Evolutionary conservation across 2,113 vertebrate genomes (phyloP), one percentile per base, ranked within the genome.

Genomic region (Promerops cafer): DNA sequence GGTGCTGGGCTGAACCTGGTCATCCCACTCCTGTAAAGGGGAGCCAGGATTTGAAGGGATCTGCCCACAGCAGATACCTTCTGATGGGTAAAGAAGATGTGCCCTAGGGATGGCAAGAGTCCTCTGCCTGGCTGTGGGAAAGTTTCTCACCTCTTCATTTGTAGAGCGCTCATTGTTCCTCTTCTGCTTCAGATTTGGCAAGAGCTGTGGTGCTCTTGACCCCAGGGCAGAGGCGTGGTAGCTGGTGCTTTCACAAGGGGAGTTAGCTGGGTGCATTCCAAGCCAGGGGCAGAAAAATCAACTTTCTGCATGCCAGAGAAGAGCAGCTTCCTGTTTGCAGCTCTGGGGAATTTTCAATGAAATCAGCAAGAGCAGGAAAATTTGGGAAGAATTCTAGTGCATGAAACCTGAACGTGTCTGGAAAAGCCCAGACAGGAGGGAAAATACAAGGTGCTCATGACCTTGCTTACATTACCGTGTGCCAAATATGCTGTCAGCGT

Each of bases 341-440:
- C 56, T 59, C 33, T 16, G 26, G 54, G 64, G 80, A 92, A 61
- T 50, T 93, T 80, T 92, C 11, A 2, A 6, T 59, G 16, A 81
- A 86, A 77, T 70, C 45, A 89, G 42, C 23, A 78, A 89, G 35
- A 71, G 35, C 60, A 75, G 76, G 64, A 84, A 91, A 84, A 81
- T 70, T 27, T 59, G 27, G 52, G 64, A 94, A 75, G 60, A 39
- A 9, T 84, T 63, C 31, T 78, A 72, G 87, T 52, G 6, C 23
- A 13, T 42, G 69, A 82, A 94, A 91, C 68, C 33, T 37, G 50
- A 75, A 87, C 27, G 15, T 64, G 65, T 75, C 87, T 87, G 30
- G 39, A 79, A 72, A 90, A 90, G 82, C 71, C 45, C 45, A 72
- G 82, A 65, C 50, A 79, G 63, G 18, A 91, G 78, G 28, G 39